phyloP scores from a whole-genome alignment of 1,140 invertebrate genomes.

The Oreohelix idahoensis region DNA sequence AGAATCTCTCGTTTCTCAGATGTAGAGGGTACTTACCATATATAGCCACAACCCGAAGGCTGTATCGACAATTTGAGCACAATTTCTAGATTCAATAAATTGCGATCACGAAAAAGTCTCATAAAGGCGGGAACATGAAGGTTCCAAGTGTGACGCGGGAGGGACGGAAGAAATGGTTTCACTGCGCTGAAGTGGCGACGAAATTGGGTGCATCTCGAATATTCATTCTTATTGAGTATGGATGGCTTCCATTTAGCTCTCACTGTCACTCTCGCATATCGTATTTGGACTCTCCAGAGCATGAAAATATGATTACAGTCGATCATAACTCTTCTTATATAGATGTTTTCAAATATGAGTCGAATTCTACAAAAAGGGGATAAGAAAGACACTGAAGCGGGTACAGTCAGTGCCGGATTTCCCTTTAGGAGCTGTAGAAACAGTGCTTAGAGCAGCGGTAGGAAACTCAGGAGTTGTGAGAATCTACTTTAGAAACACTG shows the following conservation, averaged over 20 bases:
- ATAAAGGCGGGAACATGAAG: neutral
- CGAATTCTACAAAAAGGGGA: too few relatives aligned
- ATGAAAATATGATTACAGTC: neutral
- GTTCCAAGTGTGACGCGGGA: too few relatives aligned
- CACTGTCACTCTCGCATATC: neutral
- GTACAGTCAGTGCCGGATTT: neutral
- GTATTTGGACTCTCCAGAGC: neutral
- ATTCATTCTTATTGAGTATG: neutral
- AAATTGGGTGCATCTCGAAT: neutral
- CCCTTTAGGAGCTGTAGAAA: too few relatives aligned
- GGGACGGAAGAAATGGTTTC: too few relatives aligned
- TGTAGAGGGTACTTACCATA: neutral
- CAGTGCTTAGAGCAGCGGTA: too few relatives aligned
- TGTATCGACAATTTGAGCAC: neutral
- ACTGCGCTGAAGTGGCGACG: neutral
- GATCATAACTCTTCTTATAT: neutral
- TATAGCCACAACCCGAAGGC: conserved; percentile 7
- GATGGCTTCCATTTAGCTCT: neutral
- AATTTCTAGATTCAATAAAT: neutral
- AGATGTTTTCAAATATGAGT: neutral
- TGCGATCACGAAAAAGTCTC: neutral
- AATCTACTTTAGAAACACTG: too few relatives aligned
- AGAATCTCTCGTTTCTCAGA: neutral
- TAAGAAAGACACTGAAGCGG: neutral
- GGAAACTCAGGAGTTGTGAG: too few relatives aligned